Evolutionary conservation across 2,113 vertebrate species (phyloP), one percentile per base, ranked within the genome.

Genomic region (Glaucomys volans): DNA sequence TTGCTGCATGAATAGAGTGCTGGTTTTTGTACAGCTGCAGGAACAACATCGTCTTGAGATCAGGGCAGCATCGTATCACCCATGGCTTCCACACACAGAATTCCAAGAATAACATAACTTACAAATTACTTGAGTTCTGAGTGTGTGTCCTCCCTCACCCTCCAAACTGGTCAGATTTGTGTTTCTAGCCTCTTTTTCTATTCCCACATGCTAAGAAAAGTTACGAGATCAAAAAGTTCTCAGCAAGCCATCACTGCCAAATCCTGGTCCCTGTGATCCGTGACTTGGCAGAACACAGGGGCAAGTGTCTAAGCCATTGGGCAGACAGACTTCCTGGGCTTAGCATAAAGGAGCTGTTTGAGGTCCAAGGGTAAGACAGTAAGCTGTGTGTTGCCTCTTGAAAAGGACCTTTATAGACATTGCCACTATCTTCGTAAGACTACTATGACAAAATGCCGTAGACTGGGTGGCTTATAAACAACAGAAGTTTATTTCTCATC

Each of bases 221-320:
- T 97, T 97, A 84, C 14, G 91, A 94, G 57, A 97, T 72, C 83
- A 82, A 87, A 88, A 75, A 92, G 77, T 92, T 96, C 95, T 87
- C 94, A 66, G 79, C 90, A 87, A 97, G 97, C 93, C 97, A 67
- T 62, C 91, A 75, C 17, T 88, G 76, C 89, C 97, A 98, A 93
- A 81, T 91, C 79, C 93, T 97, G 6, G 75, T 94, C 86, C 75
- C 37, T 50, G 66, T 95, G 91, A 77, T 87, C 91, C 83, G 76
- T 76, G 57, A 4, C 30, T 7, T 6, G 22, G 20, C n/a, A 12
- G 20, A 96, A 62, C 87, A 87, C 11, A 2, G 8, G 93, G 87
- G 96, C 96, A 97, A 96, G 98, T 98, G 96, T 97, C 96, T 93
- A 92, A 59, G 42, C 42, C 89, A 75, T 35, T 14, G 37, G 89